Conservation (phyloP, 1,140 invertebrate genomes). For the Drosophila simulans region DNA sequence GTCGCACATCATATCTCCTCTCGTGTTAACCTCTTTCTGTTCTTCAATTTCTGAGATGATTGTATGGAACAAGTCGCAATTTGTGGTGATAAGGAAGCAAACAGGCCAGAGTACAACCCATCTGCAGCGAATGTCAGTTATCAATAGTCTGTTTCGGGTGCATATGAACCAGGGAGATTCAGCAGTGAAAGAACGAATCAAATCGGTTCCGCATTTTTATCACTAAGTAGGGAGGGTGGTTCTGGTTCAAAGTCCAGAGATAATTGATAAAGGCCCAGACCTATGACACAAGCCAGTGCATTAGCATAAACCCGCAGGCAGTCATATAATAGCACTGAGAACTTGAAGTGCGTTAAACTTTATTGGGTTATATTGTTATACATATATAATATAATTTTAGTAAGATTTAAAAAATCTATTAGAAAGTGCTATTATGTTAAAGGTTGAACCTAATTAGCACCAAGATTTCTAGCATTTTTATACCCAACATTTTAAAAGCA, state of each 20-base stretch:
- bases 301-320: background rate
- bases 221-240: background rate
- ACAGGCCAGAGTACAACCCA: background rate
- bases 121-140: background rate
- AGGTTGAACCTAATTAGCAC: too few species aligned
- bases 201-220: slow-evolving; percentile 22
- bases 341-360: background rate
- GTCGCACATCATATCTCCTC: background rate
- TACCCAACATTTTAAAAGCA: too few species aligned
- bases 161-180: slow-evolving; percentile 2
- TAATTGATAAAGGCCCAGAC: background rate
- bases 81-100: slow-evolving; percentile 15
- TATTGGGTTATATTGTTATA: too few species aligned
- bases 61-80: slow-evolving; percentile 17
- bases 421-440: too few species aligned
- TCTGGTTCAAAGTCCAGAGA: background rate
- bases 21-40: background rate
- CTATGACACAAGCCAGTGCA: background rate
- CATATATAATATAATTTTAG: too few species aligned
- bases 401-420: too few species aligned
- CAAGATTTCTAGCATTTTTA: too few species aligned
- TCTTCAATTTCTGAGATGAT: background rate
- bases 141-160: slow-evolving; percentile 12
- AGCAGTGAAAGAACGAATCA: slow-evolving; percentile 5
- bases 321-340: background rate